phyloP scores from a whole-genome alignment of 2,797 vertebrate genomes.

The Xenentodon cancila region DNA sequence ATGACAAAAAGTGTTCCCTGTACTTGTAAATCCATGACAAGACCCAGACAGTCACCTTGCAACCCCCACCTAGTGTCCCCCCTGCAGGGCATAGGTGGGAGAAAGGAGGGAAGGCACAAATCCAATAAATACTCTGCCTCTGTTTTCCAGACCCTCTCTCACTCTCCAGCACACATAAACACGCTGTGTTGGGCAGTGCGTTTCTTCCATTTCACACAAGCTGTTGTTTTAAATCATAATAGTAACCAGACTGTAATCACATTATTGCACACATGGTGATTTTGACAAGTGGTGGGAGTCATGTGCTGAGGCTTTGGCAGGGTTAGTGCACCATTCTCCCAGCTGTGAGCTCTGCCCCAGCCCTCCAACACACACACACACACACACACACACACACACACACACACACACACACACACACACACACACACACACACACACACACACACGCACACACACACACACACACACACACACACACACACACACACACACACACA shows the following conservation, averaged over 20 bases:
- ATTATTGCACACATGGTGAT: conserved; percentile 97
- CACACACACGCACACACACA: conserved; percentile 50
- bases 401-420: conserved; percentile 3
- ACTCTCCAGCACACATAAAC: conserved; percentile 59
- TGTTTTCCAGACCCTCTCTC: conserved; percentile 39
- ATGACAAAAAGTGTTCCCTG: conserved; percentile 70
- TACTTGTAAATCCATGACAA: conserved; percentile 76
- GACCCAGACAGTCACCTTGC: conserved; percentile 70
- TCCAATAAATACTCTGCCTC: conserved; percentile 62
- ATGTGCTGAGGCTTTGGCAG: conserved; percentile 97
- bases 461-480: conserved; percentile 49
- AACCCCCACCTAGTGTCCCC: conserved; percentile 60
- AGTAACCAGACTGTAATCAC: conserved; percentile 98
- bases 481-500: conserved; percentile 39
- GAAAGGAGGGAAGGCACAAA: conserved; percentile 43
- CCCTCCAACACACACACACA: conserved; percentile 22
- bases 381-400: conserved; percentile 54
- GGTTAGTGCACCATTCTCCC: conserved; percentile 88
- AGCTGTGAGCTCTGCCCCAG: conserved; percentile 87
- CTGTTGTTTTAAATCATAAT: conserved; percentile 99
- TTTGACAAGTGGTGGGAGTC: conserved; percentile 91
- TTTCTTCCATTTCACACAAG: conserved; percentile 89
- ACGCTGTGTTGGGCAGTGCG: conserved; percentile 76
- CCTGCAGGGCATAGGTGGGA: conserved; percentile 61
- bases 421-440: conserved; percentile 51